These are phyloP conservation scores for Oceanites oceanicus DNA, from an alignment of 2,113 vertebrate genomes.

Conservation along the genomic window DNA sequence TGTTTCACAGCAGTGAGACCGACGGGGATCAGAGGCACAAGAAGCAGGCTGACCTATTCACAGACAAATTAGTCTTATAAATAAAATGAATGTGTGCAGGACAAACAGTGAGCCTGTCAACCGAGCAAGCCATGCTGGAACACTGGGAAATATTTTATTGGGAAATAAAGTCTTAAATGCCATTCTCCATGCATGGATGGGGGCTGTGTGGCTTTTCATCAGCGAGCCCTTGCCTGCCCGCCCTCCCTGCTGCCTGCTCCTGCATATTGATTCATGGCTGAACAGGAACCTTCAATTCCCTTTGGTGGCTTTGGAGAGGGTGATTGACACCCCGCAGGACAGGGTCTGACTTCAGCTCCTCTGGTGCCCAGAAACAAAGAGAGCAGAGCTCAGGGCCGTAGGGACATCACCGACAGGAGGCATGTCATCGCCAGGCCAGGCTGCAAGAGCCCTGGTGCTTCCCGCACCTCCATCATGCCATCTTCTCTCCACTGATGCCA, in stretches of 20 bases:
- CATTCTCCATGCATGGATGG: neutral
- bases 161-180: conserved; percentile 26
- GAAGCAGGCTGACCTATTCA: neutral
- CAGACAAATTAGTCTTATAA: conserved; percentile 23
- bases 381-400: neutral
- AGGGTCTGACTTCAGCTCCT: neutral
- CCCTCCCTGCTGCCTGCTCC: neutral
- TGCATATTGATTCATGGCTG: neutral
- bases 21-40: neutral
- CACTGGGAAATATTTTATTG: neutral
- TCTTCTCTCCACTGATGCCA: neutral
- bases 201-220: neutral
- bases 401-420: neutral
- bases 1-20: neutral
- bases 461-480: neutral
- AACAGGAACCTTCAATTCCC: neutral
- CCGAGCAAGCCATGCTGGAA: neutral
- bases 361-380: neutral
- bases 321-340: neutral
- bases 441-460: neutral
- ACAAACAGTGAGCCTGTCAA: neutral
- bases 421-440: neutral
- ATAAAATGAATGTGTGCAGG: conserved; percentile 15
- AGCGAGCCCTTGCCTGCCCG: neutral
- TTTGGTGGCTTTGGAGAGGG: neutral